Evolutionary conservation across 2,797 vertebrate species (phyloP), one percentile per base, ranked within the genome.

Genomic region (Gymnothorax reevesii): DNA sequence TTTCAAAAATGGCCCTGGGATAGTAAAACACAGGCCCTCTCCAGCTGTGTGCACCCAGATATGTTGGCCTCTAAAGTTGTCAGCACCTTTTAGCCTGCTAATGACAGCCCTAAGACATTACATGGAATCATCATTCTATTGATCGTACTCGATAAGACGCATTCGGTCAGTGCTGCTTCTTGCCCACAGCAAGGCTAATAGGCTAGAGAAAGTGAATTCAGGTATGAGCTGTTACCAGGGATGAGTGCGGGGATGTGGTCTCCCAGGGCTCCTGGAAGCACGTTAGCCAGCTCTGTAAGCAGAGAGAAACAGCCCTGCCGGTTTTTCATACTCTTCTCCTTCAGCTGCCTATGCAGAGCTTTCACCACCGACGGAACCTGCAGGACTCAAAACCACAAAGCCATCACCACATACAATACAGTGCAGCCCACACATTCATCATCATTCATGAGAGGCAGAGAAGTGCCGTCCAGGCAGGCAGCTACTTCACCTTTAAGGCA

Each of bases 291-390:
- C 87, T 99, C 97, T 0, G 96, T 96, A 88, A 99, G 95, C 57
- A 99, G 95, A 87, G 91, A 94, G 93, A 99, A 98, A 92, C 97
- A 98, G 60, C 97, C 97, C 92, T 99, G 98, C 57, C 98, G 96
- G 9, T 96, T 96, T 88, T 96, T 97, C 85, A 96, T 84, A 83
- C 96, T 99, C 91, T 97, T 97, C 71, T 98, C 98, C 90, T 96
- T 98, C 64, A 99, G 94, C 89, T 98, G 98, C 88, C 94, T 95
- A 91, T 99, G 97, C 85, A 99, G 94, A 88, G 96, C 96, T 91
- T 97, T 99, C 88, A 99, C 90, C 10, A 99, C 96, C 52, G 86
- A 94, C 0, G 97, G 96, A 69, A 99, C 97, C 98, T 99, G 92
- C 33, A 85, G 83, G 85, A 20, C 77, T 4, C 25, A 6, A 2